Conservation (phyloP, 2,113 vertebrate species). For the Himantopus leucocephalus region DNA sequence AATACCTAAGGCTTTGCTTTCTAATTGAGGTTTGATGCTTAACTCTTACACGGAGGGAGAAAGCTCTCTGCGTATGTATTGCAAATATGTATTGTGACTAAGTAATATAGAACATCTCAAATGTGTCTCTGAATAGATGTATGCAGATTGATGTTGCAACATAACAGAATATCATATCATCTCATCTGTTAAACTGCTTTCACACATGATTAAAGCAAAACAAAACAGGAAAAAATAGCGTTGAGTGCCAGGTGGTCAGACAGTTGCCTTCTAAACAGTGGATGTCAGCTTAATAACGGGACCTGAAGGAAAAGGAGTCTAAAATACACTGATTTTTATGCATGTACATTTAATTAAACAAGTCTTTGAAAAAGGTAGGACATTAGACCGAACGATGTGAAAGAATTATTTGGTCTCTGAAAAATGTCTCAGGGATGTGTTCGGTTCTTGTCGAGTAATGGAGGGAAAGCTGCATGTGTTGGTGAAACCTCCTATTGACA, state of each 20-base stretch:
- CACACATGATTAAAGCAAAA: background rate
- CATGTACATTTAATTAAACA: slow-evolving; percentile 5
- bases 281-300: slow-evolving; percentile 36
- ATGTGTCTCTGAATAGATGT: background rate
- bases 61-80: background rate
- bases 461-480: background rate
- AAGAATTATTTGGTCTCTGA: slow-evolving; percentile 37
- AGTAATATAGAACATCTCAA: background rate
- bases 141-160: background rate
- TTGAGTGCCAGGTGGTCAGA: slow-evolving; percentile 19
- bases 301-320: slow-evolving; percentile 1
- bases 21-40: background rate
- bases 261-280: background rate
- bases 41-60: background rate
- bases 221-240: background rate
- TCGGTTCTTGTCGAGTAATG: background rate
- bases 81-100: background rate
- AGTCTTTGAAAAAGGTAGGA: background rate
- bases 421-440: background rate
- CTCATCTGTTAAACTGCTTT: background rate
- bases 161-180: background rate
- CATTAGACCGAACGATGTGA: background rate
- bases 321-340: slow-evolving; percentile 25
- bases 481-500: background rate
- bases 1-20: background rate